phyloP scores from a whole-genome alignment of 2,113 vertebrate species.

The Elephas maximus region DNA sequence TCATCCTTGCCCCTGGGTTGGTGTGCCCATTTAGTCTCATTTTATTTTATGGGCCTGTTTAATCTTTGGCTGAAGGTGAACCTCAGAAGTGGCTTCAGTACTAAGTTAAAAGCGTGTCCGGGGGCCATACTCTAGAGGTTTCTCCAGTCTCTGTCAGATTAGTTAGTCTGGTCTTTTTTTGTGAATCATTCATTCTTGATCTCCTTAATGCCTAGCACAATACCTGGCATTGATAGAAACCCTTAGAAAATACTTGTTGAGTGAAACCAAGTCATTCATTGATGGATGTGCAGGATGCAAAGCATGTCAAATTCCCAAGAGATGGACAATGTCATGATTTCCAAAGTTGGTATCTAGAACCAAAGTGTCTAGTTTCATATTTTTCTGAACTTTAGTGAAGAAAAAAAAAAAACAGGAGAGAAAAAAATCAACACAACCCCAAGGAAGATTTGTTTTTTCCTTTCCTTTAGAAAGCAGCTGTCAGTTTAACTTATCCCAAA shows the following conservation, averaged over 20 bases:
- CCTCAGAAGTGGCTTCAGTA: too few species aligned
- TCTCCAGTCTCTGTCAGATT: too few species aligned
- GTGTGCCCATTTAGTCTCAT: too few species aligned
- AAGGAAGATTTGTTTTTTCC: constrained; percentile 76
- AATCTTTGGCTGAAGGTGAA: too few species aligned
- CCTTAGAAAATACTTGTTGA: constrained; percentile 46
- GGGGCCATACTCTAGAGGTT: too few species aligned
- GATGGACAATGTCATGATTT: constrained; percentile 29
- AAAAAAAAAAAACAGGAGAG: not conserved
- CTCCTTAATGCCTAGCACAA: not conserved
- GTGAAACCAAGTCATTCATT: constrained; percentile 46
- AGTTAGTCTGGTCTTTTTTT: too few species aligned
- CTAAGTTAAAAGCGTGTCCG: too few species aligned
- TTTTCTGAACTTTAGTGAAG: constrained; percentile 66
- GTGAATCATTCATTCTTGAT: not conserved
- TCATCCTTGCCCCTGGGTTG: too few species aligned
- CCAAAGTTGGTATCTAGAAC: constrained; percentile 36
- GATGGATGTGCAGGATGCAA: not conserved
- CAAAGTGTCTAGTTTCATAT: constrained; percentile 63
- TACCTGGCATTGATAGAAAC: not conserved
- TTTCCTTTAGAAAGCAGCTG: constrained; percentile 83
- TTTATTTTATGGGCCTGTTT: too few species aligned
- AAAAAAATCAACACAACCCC: constrained; percentile 71
- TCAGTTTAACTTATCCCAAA: constrained; percentile 86
- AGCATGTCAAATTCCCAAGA: constrained; percentile 30